Evolutionary conservation across 2,797 vertebrate species (phyloP), one percentile per base, ranked within the genome.

Genomic region (Centroberyx gerrardi): DNA sequence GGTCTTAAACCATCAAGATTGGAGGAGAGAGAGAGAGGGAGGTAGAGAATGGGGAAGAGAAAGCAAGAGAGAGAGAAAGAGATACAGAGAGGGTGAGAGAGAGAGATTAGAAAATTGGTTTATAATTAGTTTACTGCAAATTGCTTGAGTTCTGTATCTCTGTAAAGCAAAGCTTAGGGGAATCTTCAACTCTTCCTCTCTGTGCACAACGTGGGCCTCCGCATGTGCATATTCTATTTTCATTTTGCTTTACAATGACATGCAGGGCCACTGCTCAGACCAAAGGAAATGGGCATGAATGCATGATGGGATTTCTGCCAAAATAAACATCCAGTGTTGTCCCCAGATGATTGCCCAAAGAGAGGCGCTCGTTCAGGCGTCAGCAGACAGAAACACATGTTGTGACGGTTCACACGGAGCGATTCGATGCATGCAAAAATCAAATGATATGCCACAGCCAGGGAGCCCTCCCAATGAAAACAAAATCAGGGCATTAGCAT

Each of bases 401-500:
- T 92, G 92, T 91, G 91, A 92, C 84, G 85, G 88, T 90, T 93
- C 88, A 90, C 83, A 88, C 77, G 31, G 83, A 80, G 92, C 67
- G 74, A 88, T 90, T 90, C 68, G 70, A 91, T 87, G 91, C 93
- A 93, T 91, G 91, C 88, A 90, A 83, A 94, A 94, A 93, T 94
- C 87, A 91, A 92, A 94, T 92, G 88, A 93, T 93, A 89, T 86
- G 83, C 87, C 91, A 60, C 92, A 88, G 87, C 88, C 84, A 87
- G 90, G 92, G 86, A 90, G 84, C 85, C 72, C 78, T 86, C 76
- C 66, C 88, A 89, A 90, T 91, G 88, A 93, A 91, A 94, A 93
- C 90, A 89, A 91, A 92, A 90, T 91, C 87, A 87, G 84, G 72
- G 87, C 88, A 95, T 94, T 91, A 94, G 90, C 92, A 94, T 95